Base-by-base conservation (phyloP, 2,888 invertebrate species). In the Ypsolopha sequella region DNA sequence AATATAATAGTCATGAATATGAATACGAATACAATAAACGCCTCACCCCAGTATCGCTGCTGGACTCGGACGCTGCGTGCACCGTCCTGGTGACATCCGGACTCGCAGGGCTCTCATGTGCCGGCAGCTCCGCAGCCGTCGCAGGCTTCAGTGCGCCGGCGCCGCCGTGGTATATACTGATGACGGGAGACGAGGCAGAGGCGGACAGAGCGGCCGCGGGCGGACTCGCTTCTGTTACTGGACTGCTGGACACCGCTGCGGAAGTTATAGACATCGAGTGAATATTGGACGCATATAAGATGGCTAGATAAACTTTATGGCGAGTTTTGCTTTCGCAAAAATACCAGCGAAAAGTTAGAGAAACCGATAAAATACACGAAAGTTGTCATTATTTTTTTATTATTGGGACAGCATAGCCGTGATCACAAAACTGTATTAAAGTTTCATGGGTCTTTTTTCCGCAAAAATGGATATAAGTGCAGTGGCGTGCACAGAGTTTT, bases 181-280 rank as follows among this genome's bases (percentile, higher is more conserved):
- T 70, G 64, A 87, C 87, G 6, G 88, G 88, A 1, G 88, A 88
- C 49, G 88, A 88, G 36, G 79, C 61, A 1, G 88, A 88, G 36
- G 82, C 63, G 55, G 78, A 75, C 11, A 88, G 65, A 35, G 60
- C 68, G 14, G 58, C 63, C 58, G 57, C 66, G 11, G 58, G 56
- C 41, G 57, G 57, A n/a, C 62, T 51, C 11, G 63, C 58, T 45
- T 76, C 80, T 1, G 72, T 58, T 52, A 64, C 69, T 0, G 82
- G 79, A 3, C 65, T 69, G 58, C 76, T 78, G 1, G 74, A 70
- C 35, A 76, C 79, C 0, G 75, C 82, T 82, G 62, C 2, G 35
- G 54, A 33, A 35, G 10, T 7, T 10, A 45, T 11, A 33, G 8
- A 36, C 14, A 6, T 36, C 24, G 41, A 24, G 2, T 24, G 24